phyloP scores from a whole-genome alignment of 2,113 vertebrate species.

The Lota lota region DNA sequence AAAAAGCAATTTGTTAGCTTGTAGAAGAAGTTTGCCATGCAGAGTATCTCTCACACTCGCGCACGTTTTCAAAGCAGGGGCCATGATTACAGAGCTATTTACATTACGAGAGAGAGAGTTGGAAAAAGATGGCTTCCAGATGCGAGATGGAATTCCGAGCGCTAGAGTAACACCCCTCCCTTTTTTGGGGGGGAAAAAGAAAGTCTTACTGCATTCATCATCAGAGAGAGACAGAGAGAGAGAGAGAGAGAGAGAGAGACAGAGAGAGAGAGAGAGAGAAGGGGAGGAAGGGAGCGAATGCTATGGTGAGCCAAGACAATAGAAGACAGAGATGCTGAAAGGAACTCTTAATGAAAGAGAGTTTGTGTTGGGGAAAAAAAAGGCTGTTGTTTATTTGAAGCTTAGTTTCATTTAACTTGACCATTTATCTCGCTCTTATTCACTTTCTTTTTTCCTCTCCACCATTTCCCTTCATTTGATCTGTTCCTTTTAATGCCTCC shows the following conservation, averaged over 20 bases:
- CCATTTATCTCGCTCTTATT: no score
- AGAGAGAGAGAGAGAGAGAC: constrained; percentile 35
- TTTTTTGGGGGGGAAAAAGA: neutral
- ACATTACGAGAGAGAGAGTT: constrained; percentile 50
- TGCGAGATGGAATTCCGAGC: constrained; percentile 72
- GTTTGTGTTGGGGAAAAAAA: no score
- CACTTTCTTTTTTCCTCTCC: neutral
- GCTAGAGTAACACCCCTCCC: constrained; percentile 30
- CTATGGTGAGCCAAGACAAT: no score
- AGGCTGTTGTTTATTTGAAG: no score
- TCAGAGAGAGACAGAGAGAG: constrained; percentile 12
- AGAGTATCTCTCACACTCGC: constrained; percentile 11
- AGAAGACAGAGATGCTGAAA: no score
- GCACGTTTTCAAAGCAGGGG: constrained; percentile 31
- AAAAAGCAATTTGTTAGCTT: constrained; percentile 11
- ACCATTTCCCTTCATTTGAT: neutral
- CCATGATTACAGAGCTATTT: constrained; percentile 68
- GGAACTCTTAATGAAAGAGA: no score
- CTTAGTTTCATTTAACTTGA: no score
- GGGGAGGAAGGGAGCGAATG: constrained; percentile 24
- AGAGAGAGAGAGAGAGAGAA: constrained; percentile 36
- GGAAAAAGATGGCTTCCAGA: constrained; percentile 74
- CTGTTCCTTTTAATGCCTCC: neutral
- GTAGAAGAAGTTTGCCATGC: constrained; percentile 10
- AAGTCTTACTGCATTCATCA: neutral